phyloP scores from a whole-genome alignment of 2,113 vertebrate species.

The Oenanthe oenanthe region DNA sequence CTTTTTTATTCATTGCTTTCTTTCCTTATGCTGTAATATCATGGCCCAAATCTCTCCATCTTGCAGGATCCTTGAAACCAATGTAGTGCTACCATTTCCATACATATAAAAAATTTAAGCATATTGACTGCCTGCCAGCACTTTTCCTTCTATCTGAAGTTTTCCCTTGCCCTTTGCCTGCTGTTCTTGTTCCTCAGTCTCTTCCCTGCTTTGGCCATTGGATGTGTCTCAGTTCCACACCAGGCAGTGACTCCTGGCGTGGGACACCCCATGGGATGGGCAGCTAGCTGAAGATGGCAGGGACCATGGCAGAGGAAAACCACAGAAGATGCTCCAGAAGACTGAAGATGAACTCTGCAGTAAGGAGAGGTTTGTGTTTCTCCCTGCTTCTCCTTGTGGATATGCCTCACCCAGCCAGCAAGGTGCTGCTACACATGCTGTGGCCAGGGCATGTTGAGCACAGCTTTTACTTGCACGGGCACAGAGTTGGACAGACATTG shows the following conservation, averaged over 20 bases:
- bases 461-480: not conserved
- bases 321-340: fast-evolving
- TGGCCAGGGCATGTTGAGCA: not conserved
- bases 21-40: not conserved
- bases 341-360: not conserved
- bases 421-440: fast-evolving
- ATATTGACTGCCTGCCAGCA: not conserved
- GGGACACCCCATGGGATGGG: fast-evolving
- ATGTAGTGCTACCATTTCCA: not conserved
- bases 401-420: fast-evolving
- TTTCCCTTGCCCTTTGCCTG: not conserved
- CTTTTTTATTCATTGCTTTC: not conserved
- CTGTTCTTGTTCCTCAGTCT: not conserved
- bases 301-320: not conserved
- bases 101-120: not conserved
- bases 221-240: not conserved
- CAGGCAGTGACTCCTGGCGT: fast-evolving
- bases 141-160: not conserved
- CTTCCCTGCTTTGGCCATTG: not conserved
- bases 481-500: not conserved
- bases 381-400: not conserved
- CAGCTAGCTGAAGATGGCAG: not conserved
- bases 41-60: not conserved
- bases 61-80: not conserved
- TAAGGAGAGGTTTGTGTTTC: not conserved